phyloP scores from a whole-genome alignment of 2,797 vertebrate species.

The Mormyrops attenuatus region DNA sequence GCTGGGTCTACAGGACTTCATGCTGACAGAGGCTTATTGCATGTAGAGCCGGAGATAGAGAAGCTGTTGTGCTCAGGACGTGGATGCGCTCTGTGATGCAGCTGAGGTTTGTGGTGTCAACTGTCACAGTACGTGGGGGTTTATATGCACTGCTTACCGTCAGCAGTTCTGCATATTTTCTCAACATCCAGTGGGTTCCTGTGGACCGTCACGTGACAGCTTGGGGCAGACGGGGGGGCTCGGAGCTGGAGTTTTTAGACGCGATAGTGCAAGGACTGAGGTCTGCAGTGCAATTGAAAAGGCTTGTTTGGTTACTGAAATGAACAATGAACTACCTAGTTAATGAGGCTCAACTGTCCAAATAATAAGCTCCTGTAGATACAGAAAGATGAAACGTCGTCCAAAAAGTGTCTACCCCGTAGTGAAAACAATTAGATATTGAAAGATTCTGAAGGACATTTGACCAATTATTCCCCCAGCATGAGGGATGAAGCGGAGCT shows the following conservation, averaged over 20 bases:
- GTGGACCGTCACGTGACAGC: not conserved
- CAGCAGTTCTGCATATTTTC: not conserved
- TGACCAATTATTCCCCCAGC: not conserved
- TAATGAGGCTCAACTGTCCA: not conserved
- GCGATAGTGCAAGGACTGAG: not conserved
- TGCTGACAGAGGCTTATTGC: not conserved
- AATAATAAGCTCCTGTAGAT: not conserved
- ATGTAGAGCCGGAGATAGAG: not conserved
- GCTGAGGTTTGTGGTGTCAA: slow-evolving; percentile 15
- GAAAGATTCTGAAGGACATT: not conserved
- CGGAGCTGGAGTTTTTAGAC: not conserved
- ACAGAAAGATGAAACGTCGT: not conserved
- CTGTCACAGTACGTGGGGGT: not conserved
- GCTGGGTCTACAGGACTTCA: not conserved
- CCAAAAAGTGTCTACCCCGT: not conserved
- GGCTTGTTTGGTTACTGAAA: not conserved
- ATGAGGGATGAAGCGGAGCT: no score
- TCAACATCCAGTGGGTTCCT: not conserved
- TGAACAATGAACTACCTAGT: not conserved
- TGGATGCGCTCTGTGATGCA: not conserved
- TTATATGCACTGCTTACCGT: slow-evolving; percentile 5
- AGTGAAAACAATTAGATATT: not conserved
- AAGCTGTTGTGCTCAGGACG: not conserved
- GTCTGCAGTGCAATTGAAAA: not conserved
- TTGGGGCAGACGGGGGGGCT: not conserved